Percentiles rank a stretch among this genome's conserved stretches.
phyloP scores from a whole-genome alignment of 2,888 invertebrate species.

The Limnephilus lunatus region DNA sequence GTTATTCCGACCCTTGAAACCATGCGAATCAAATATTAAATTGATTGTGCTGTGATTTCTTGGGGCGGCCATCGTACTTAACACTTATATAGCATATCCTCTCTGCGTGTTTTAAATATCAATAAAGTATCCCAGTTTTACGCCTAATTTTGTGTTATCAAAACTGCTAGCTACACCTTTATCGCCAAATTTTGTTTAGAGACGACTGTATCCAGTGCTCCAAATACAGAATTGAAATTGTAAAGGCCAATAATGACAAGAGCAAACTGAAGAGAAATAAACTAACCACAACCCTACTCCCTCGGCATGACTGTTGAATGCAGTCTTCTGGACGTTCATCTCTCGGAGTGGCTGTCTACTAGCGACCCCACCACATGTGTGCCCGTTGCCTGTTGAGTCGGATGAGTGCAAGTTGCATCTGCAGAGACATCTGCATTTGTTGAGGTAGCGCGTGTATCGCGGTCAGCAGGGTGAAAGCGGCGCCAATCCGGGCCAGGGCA shows the following conservation, averaged over 20 bases:
- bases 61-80: not conserved
- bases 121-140: too few relatives aligned
- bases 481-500: conserved; percentile 33
- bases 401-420: conserved; percentile 16
- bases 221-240: too few relatives aligned
- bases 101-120: too few relatives aligned
- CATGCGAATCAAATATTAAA: not conserved
- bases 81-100: not conserved
- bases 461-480: conserved; percentile 43
- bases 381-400: not conserved
- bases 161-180: too few relatives aligned
- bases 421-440: conserved; percentile 19
- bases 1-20: too few relatives aligned
- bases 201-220: too few relatives aligned
- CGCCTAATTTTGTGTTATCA: too few relatives aligned
- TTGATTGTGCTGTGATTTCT: not conserved
- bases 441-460: conserved; percentile 43
- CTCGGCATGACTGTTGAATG: too few relatives aligned
- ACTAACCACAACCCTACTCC: too few relatives aligned
- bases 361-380: not conserved
- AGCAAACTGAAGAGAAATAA: too few relatives aligned
- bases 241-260: too few relatives aligned
- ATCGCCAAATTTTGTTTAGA: too few relatives aligned
- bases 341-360: not conserved
- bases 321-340: not conserved